A percentile compares a stretch with the other conserved stretches of the same genome.
Conservation (phyloP, 2,888 invertebrate genomes). For the Nomada fabriciana region DNA sequence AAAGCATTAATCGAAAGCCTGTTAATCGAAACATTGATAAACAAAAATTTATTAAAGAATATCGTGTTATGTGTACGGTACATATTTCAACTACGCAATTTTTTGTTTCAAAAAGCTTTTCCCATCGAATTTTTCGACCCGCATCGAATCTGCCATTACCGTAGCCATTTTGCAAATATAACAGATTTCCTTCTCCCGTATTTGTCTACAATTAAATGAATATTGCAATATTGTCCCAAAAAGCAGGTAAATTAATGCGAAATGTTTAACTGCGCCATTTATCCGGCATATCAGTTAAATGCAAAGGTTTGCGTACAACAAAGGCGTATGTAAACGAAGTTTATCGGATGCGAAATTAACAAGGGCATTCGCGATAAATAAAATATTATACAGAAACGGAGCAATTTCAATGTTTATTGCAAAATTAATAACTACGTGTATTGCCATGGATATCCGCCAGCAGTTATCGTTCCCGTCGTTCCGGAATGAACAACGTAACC, state of each 20-base stretch:
- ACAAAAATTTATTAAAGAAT: too few relatives aligned
- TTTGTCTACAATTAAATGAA: too few relatives aligned
- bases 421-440: constrained; percentile 22
- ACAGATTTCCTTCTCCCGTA: too few relatives aligned
- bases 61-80: too few relatives aligned
- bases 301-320: constrained; percentile 2
- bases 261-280: not conserved
- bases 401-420: not conserved
- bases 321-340: not conserved
- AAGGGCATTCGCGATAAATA: constrained; percentile 14
- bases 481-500: not conserved
- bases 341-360: constrained; percentile 1
- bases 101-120: too few relatives aligned
- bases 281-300: not conserved
- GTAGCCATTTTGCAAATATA: too few relatives aligned
- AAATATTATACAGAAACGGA: not conserved
- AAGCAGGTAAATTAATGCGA: not conserved
- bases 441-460: not conserved
- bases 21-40: too few relatives aligned
- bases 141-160: too few relatives aligned
- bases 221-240: too few relatives aligned
- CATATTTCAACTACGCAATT: too few relatives aligned
- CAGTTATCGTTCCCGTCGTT: not conserved
- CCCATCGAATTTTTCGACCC: too few relatives aligned
- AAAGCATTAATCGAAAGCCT: too few relatives aligned